Percentiles rank a stretch among this genome's conserved stretches.
Evolutionary conservation across 2,797 vertebrate species (phyloP).

Genomic region (Schizopygopsis pylzovi): DNA sequence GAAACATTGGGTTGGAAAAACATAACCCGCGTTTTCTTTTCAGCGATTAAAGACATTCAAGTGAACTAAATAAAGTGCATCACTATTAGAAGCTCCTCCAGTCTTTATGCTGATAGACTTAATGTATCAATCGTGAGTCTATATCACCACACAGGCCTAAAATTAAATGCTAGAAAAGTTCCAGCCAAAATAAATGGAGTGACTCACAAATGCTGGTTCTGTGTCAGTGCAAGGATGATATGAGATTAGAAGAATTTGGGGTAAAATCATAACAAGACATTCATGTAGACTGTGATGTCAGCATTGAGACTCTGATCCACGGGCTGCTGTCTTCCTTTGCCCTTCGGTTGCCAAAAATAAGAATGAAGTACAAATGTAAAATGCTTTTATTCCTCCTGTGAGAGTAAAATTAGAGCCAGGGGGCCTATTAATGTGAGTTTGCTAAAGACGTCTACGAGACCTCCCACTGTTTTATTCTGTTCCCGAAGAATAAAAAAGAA

Average conservation of each 20-base stretch:
- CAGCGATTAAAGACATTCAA: conserved; percentile 6
- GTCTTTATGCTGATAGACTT: background rate
- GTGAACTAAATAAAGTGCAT: conserved; percentile 8
- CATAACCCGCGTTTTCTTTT: background rate
- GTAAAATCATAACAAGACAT: conserved; percentile 15
- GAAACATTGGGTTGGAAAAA: conserved; percentile 8
- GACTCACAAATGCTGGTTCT: background rate
- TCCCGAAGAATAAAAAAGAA: conserved; percentile 62
- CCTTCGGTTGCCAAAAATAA: conserved; percentile 43
- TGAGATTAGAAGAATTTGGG: conserved; percentile 3
- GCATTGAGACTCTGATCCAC: conserved; percentile 28
- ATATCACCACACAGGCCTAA: background rate
- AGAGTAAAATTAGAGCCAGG: conserved; percentile 34
- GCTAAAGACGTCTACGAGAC: conserved; percentile 33
- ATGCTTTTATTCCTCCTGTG: conserved; percentile 31
- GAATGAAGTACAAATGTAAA: conserved; percentile 50
- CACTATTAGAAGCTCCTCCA: background rate
- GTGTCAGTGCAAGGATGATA: background rate
- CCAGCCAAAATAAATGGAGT: background rate
- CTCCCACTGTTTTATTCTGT: conserved; percentile 40
- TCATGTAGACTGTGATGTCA: conserved; percentile 42
- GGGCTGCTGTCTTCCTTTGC: conserved; percentile 51
- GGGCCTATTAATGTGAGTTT: conserved; percentile 44
- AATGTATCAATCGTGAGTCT: background rate
- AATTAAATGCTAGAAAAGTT: background rate